Percentiles rank a stretch among this genome's conserved stretches.
Evolutionary conservation across 1,140 invertebrate species (phyloP).

Genomic region (Halotydeus destructor): DNA sequence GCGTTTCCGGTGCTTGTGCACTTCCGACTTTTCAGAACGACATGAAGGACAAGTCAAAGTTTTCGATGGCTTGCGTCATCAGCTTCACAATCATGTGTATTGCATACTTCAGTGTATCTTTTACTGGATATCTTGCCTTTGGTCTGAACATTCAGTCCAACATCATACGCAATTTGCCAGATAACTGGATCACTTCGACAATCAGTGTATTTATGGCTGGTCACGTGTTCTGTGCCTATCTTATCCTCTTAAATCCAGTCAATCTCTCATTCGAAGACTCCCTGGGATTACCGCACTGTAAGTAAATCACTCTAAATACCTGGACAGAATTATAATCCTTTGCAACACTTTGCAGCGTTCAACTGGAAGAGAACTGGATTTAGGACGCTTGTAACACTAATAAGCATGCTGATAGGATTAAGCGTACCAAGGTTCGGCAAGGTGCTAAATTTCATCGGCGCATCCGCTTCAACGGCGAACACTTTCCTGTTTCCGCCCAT

Average conservation of each 20-base stretch:
- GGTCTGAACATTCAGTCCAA: constrained; percentile 33
- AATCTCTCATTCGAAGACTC: constrained; percentile 45
- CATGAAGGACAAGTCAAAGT: constrained; percentile 35
- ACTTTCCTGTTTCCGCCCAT: constrained; percentile 62
- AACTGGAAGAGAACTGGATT: constrained; percentile 46
- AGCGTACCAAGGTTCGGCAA: constrained; percentile 63
- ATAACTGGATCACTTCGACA: constrained; percentile 27
- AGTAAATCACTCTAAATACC: too few species aligned
- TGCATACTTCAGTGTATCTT: constrained; percentile 35
- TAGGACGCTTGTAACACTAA: constrained; percentile 43
- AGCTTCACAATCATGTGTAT: too few species aligned
- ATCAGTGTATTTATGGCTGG: constrained; percentile 37
- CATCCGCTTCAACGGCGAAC: constrained; percentile 56
- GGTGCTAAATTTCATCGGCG: constrained; percentile 71
- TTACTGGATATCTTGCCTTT: constrained; percentile 36
- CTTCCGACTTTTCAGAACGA: constrained; percentile 48
- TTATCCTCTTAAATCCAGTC: constrained; percentile 42
- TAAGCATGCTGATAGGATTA: constrained; percentile 54
- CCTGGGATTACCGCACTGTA: constrained; percentile 38
- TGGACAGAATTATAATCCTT: too few species aligned
- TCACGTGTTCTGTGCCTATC: constrained; percentile 38
- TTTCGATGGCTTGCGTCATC: constrained; percentile 29
- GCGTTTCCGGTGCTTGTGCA: constrained; percentile 42
- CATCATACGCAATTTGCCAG: constrained; percentile 29
- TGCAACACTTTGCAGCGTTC: too few species aligned